Evolutionary conservation across 2,797 vertebrate species (phyloP), one percentile per base, ranked within the genome.

Genomic region (Anabas testudineus): DNA sequence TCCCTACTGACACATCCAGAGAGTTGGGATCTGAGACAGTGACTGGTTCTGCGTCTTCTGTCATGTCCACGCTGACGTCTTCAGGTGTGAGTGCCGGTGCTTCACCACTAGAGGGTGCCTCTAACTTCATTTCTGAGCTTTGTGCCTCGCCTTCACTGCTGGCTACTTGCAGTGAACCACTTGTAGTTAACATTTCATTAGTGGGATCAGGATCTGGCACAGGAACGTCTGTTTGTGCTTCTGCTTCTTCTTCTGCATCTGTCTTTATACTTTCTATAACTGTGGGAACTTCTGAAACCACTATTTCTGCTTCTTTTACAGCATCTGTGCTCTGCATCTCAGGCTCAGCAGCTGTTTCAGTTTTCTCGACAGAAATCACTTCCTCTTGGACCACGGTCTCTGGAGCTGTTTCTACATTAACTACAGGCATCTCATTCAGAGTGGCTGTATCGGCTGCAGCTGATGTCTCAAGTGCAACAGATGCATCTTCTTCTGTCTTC

Each of bases 21-120:
- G 81, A 80, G 2, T 63, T 59, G 0, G 76, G 53, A 7, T 74
- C 67, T 10, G 86, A 82, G 39, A 14, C 12, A 1, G 59, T 1
- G 0, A 30, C 24, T 2, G 37, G 28, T 22, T 70, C 78, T 8
- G 7, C 7, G 1, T 62, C 52, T 30, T 0, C 16, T 22, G 26
- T 2, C 41, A 21, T 14, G 1, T 53, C 46, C 3, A 15, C 26
- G n/a, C 22, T 10, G 18, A 30, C 0, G 3, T 61, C 60, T 69
- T 5, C 34, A 24, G 55, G 14, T 32, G 60, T 9, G 13, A 22
- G 10, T 67, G 2, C 69, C 14, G 37, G 14, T 3, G 12, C 49
- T 47, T 67, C 53, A 8, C 76, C 88, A 87, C 67, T 8, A 84
- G 88, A 57, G 45, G 84, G 86, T 0, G 75, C 70, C 52, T 36